Conservation (phyloP, 2,888 invertebrate species). For the Acleris laterana region DNA sequence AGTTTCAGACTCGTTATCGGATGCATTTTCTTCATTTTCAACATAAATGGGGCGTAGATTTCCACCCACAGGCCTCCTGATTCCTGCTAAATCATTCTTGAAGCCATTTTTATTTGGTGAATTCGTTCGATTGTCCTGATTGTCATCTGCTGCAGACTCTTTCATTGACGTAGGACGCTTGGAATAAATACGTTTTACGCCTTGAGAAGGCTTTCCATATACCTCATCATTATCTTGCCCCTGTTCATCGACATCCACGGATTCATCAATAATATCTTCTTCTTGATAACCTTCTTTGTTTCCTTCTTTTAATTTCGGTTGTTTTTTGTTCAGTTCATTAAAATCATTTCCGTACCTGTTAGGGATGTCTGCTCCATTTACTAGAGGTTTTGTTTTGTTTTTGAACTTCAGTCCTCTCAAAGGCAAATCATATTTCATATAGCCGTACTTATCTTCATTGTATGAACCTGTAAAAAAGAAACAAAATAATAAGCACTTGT, state of each 20-base stretch:
- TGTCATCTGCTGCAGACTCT: background rate
- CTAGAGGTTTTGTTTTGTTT: conserved; percentile 13
- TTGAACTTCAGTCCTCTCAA: conserved; percentile 36
- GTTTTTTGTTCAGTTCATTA: conserved; percentile 10
- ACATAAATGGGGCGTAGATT: background rate
- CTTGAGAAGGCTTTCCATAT: background rate
- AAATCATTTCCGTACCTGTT: conserved; percentile 17
- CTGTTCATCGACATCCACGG: conserved; percentile 7
- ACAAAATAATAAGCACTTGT: conserved; percentile 8
- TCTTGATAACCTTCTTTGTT: conserved; percentile 1
- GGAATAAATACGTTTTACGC: background rate
- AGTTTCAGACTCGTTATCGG: background rate
- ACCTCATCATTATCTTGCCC: background rate
- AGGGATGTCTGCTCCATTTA: conserved; percentile 35
- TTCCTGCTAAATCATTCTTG: background rate
- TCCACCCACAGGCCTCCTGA: background rate
- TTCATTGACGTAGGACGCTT: background rate
- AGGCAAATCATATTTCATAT: conserved; percentile 55
- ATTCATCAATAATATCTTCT: background rate
- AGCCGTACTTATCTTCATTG: conserved; percentile 68
- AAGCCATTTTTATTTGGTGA: background rate
- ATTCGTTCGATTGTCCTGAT: background rate
- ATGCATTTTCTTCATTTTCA: background rate
- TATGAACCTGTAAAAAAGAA: conserved; percentile 62
- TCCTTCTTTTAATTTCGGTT: conserved; percentile 12